Conservation (phyloP, 2,113 vertebrate genomes). For the Dendrocopos noguchii region DNA sequence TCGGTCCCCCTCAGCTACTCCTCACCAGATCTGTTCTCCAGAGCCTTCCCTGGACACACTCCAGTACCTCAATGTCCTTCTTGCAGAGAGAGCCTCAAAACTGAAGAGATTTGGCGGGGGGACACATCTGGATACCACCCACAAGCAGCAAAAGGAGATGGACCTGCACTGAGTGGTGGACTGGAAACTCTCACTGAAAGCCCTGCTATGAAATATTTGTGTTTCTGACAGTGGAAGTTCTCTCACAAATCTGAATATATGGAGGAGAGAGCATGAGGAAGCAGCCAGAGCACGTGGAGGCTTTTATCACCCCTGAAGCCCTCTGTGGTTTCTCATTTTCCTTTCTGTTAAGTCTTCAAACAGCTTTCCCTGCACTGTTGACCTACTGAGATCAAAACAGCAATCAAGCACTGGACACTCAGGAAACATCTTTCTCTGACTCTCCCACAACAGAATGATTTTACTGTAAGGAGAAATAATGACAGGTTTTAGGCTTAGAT, state of each 20-base stretch:
- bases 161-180: background rate
- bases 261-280: background rate
- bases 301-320: background rate
- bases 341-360: background rate
- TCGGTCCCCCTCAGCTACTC: too few species aligned
- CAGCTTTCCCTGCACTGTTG: background rate
- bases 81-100: too few species aligned
- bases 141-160: background rate
- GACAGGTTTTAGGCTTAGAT: background rate
- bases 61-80: too few species aligned
- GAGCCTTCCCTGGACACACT: too few species aligned
- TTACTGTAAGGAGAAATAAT: background rate
- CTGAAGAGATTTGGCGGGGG: too few species aligned
- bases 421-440: background rate
- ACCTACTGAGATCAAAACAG: background rate
- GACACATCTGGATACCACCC: background rate
- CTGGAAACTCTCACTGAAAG: background rate
- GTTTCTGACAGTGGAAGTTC: background rate
- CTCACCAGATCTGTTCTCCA: too few species aligned
- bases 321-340: background rate
- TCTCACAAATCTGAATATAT: background rate
- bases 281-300: rapidly evolving
- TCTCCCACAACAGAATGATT: background rate
- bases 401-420: background rate
- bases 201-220: background rate